A percentile compares a stretch with the other conserved stretches of the same genome.
phyloP scores from a whole-genome alignment of 2,797 vertebrate species.

The Coreius guichenoti region DNA sequence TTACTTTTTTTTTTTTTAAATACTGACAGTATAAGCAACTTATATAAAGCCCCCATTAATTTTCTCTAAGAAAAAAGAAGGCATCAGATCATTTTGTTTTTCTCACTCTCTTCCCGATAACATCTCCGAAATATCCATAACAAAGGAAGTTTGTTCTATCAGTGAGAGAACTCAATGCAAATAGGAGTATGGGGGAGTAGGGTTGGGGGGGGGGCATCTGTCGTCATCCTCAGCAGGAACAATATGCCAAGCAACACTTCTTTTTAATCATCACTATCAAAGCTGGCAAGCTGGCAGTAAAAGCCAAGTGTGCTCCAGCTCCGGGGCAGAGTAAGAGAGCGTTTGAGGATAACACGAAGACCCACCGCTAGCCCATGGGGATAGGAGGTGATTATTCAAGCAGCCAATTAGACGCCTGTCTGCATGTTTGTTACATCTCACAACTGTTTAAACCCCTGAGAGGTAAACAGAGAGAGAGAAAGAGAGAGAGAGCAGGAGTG shows the following conservation, averaged over 20 bases:
- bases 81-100: slow-evolving; percentile 32
- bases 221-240: slow-evolving; percentile 66
- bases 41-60: slow-evolving; percentile 15
- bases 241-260: slow-evolving; percentile 68
- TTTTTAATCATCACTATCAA: slow-evolving; percentile 82
- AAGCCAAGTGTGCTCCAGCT: slow-evolving; percentile 68
- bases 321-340: slow-evolving; percentile 64
- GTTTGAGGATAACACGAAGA: slow-evolving; percentile 69
- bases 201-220: slow-evolving; percentile 52
- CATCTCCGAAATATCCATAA: slow-evolving; percentile 57
- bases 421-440: slow-evolving; percentile 65
- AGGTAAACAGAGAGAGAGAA: slow-evolving; percentile 51
- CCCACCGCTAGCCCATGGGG: slow-evolving; percentile 60
- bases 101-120: slow-evolving; percentile 23
- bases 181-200: slow-evolving; percentile 48
- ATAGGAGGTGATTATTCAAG: slow-evolving; percentile 76
- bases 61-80: slow-evolving; percentile 14
- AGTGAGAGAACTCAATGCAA: slow-evolving; percentile 61
- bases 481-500: slow-evolving; percentile 13
- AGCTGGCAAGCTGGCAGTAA: slow-evolving; percentile 74
- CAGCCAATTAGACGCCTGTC: slow-evolving; percentile 72
- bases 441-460: slow-evolving; percentile 53
- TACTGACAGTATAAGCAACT: slow-evolving; percentile 27
- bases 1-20: slow-evolving; percentile 26
- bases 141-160: slow-evolving; percentile 67